These are phyloP conservation scores for Mimas tiliae DNA, from an alignment of 2,888 invertebrate genomes.

Conservation along the genomic window DNA sequence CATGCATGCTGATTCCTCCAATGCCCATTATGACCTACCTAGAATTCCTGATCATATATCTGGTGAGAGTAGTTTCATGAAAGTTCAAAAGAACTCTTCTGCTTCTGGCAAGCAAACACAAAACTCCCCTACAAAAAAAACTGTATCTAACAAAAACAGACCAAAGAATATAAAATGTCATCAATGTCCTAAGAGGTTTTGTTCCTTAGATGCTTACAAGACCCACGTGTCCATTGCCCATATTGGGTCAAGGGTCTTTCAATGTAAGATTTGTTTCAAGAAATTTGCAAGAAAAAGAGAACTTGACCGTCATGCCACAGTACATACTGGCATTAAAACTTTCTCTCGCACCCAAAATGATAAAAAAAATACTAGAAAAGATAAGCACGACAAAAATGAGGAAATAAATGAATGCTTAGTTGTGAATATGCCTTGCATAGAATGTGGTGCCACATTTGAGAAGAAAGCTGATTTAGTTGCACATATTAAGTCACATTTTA, in stretches of 20 bases:
- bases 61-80: conserved; percentile 76
- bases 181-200: conserved; percentile 79
- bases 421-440: conserved; percentile 85
- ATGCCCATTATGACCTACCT: conserved; percentile 73
- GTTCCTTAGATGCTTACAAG: conserved; percentile 80
- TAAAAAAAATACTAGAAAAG: conserved; percentile 88
- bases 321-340: conserved; percentile 88
- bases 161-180: conserved; percentile 82
- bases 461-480: conserved; percentile 84
- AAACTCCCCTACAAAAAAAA: conserved; percentile 64
- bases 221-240: conserved; percentile 83
- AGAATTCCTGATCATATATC: conserved; percentile 81
- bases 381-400: conserved; percentile 88
- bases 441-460: conserved; percentile 86
- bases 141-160: conserved; percentile 65
- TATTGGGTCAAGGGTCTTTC: conserved; percentile 83
- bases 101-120: conserved; percentile 57
- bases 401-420: conserved; percentile 86
- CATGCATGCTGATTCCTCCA: conserved; percentile 54
- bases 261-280: conserved; percentile 88
- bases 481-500: conserved; percentile 85
- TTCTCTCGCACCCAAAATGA: conserved; percentile 88
- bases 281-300: conserved; percentile 89
- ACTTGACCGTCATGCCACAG: conserved; percentile 87
- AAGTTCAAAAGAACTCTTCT: conserved; percentile 65